phyloP scores from a whole-genome alignment of 1,140 invertebrate species.

The Diabrotica virgifera region DNA sequence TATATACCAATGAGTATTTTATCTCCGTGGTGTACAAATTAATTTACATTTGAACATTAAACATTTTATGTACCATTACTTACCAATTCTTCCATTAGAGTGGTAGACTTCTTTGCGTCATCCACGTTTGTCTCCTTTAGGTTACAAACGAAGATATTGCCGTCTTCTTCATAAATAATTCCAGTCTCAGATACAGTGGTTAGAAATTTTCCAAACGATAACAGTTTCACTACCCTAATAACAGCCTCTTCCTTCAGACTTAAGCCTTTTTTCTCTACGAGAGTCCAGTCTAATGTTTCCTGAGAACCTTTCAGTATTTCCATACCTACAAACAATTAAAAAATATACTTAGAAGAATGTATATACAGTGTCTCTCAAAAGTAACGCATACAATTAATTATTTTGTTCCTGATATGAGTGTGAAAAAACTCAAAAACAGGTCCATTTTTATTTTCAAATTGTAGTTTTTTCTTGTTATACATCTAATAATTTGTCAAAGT shows the following conservation, averaged over 20 bases:
- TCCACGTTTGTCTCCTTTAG: slow-evolving; percentile 22
- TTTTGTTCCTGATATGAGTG: too few species aligned
- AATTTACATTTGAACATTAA: too few species aligned
- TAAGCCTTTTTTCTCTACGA: slow-evolving; percentile 56
- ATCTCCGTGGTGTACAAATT: too few species aligned
- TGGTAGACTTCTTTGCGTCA: slow-evolving; percentile 25
- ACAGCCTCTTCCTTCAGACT: slow-evolving; percentile 63
- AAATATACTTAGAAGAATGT: too few species aligned
- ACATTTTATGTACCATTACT: slow-evolving; percentile 17
- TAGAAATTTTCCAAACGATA: slow-evolving; percentile 71
- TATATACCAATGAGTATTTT: too few species aligned
- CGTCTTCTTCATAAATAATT: slow-evolving; percentile 57
- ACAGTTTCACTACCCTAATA: slow-evolving; percentile 64
- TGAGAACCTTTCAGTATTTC: slow-evolving; percentile 65
- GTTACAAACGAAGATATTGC: slow-evolving; percentile 49
- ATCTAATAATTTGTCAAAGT: too few species aligned
- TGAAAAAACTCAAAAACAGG: too few species aligned
- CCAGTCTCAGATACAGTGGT: slow-evolving; percentile 59
- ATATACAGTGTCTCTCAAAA: too few species aligned
- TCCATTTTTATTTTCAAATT: too few species aligned
- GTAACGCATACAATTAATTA: too few species aligned
- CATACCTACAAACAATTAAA: slow-evolving; percentile 40
- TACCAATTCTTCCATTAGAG: slow-evolving; percentile 40
- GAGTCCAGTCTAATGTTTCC: slow-evolving; percentile 64
- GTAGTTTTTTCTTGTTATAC: too few species aligned